These are phyloP conservation scores for Alaudala cheleensis DNA, from an alignment of 2,113 vertebrate genomes.

Conservation along the genomic window DNA sequence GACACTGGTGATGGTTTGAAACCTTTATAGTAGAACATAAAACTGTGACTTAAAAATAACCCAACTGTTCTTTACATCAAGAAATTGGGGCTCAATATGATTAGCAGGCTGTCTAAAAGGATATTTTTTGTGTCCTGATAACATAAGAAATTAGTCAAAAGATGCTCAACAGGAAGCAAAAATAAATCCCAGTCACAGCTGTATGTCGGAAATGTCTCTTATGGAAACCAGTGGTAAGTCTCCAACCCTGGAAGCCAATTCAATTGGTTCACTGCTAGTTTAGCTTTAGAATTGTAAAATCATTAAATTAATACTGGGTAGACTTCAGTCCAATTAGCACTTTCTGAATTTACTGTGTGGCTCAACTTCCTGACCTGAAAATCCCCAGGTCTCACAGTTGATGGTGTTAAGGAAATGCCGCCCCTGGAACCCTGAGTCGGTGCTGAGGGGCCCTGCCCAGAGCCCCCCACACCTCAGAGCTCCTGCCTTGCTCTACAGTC, in stretches of 20 bases:
- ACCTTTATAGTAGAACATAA: background rate
- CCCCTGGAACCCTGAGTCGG: fast-evolving
- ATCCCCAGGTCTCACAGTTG: background rate
- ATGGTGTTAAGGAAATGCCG: background rate
- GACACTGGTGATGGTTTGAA: background rate
- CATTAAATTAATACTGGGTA: background rate
- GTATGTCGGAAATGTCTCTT: fast-evolving
- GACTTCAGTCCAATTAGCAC: background rate
- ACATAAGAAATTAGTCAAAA: background rate
- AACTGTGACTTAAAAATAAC: background rate
- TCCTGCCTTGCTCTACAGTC: slow-evolving; percentile 61
- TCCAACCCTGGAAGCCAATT: background rate
- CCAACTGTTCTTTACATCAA: background rate
- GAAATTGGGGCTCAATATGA: background rate
- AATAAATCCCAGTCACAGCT: background rate
- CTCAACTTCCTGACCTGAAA: background rate
- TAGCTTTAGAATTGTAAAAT: background rate
- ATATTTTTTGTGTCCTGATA: background rate
- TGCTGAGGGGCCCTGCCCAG: background rate
- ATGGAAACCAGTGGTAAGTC: background rate
- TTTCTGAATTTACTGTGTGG: background rate
- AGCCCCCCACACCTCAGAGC: background rate
- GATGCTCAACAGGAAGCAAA: background rate
- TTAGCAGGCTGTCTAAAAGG: background rate
- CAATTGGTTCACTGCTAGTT: no score